A percentile compares a stretch with the other conserved stretches of the same genome.
Conservation (phyloP, 2,113 vertebrate genomes). For the Zapus hudsonius region DNA sequence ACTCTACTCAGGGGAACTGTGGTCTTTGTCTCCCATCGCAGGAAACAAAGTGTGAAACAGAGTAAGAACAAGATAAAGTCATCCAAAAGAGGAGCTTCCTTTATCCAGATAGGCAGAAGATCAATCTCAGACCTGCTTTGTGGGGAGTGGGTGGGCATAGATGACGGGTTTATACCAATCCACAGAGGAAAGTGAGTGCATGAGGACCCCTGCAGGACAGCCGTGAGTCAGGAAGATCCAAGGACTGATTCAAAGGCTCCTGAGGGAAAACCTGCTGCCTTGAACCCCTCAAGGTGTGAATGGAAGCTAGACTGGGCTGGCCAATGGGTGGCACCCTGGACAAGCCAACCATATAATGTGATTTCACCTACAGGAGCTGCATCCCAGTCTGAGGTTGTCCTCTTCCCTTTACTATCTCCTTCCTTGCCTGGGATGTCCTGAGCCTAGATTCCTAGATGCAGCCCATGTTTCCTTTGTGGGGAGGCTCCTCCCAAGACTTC, state of each 20-base stretch:
- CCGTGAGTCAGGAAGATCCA: not conserved
- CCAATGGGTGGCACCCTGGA: no score
- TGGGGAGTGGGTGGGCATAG: not conserved
- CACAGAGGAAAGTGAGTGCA: not conserved
- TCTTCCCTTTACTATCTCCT: not conserved
- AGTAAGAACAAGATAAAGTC: not conserved
- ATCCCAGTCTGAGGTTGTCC: fast-evolving
- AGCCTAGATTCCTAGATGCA: not conserved
- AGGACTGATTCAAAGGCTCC: not conserved
- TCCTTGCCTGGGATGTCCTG: no score
- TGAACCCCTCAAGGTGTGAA: not conserved
- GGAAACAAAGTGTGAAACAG: not conserved
- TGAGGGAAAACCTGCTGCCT: not conserved
- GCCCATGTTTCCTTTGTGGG: not conserved
- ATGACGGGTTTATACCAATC: not conserved
- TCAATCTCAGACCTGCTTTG: not conserved
- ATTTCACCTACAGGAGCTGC: not conserved
- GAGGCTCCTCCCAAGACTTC: not conserved
- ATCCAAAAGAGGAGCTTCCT: not conserved
- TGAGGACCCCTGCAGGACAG: not conserved
- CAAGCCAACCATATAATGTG: not conserved
- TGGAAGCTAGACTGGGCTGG: not conserved
- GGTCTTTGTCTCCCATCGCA: not conserved
- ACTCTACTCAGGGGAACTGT: no score
- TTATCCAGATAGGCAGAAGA: not conserved